phyloP scores from a whole-genome alignment of 2,888 invertebrate species.

The Hecatera dysodea region DNA sequence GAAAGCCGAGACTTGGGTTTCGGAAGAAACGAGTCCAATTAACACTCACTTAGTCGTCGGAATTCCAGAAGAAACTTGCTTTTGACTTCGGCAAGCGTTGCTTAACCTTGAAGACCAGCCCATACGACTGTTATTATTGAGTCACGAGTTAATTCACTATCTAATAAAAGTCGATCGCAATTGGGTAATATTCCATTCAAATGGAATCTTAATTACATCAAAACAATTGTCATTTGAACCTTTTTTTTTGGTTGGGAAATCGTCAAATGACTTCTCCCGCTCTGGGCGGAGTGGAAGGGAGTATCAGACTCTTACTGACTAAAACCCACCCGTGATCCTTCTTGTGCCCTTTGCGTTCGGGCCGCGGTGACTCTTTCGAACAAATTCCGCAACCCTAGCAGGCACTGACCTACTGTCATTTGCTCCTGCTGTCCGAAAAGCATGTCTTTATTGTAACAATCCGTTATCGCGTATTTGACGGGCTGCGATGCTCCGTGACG shows the following conservation, averaged over 20 bases:
- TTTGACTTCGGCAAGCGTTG: not conserved
- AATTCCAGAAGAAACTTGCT: constrained; percentile 12
- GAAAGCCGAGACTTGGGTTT: constrained; percentile 24
- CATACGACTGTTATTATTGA: too few relatives aligned
- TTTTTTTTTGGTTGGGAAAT: too few relatives aligned
- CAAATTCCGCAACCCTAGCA: too few relatives aligned
- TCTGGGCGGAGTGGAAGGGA: too few relatives aligned
- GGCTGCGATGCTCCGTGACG: not conserved
- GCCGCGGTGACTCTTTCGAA: too few relatives aligned
- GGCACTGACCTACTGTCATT: too few relatives aligned
- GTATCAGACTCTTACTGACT: too few relatives aligned
- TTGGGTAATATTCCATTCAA: not conserved
- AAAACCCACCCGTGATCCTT: too few relatives aligned
- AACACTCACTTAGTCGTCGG: too few relatives aligned
- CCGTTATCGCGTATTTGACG: not conserved
- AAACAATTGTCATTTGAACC: not conserved
- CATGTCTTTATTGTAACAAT: not conserved
- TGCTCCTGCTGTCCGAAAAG: not conserved
- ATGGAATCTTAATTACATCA: not conserved
- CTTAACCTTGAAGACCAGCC: not conserved
- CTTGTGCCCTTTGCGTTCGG: too few relatives aligned
- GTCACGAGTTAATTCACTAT: too few relatives aligned
- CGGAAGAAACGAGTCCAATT: constrained; percentile 52
- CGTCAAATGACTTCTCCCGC: too few relatives aligned
- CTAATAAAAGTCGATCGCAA: not conserved